These are phyloP conservation scores for Phaethornis superciliosus DNA, from an alignment of 2,113 vertebrate species.

Conservation along the genomic window DNA sequence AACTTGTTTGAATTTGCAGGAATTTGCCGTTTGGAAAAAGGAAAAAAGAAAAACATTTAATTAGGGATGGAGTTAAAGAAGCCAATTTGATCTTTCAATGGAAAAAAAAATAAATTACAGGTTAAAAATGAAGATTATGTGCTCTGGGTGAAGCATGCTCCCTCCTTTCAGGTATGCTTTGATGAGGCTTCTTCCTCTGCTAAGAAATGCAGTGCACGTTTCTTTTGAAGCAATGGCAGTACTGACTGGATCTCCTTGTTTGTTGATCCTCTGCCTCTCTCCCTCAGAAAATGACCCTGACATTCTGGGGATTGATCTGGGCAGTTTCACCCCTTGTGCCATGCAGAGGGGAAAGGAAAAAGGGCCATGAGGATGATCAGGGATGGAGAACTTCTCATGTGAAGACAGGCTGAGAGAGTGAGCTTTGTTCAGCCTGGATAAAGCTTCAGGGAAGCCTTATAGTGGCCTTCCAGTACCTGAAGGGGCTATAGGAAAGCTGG, in stretches of 20 bases:
- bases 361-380: too few species aligned
- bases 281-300: not conserved
- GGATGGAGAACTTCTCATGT: too few species aligned
- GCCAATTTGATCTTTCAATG: slow-evolving; percentile 63
- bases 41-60: slow-evolving; percentile 64
- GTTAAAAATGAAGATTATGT: slow-evolving; percentile 57
- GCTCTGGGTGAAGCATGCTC: slow-evolving; percentile 26
- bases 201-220: not conserved
- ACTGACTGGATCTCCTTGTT: not conserved
- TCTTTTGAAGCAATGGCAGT: not conserved
- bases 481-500: too few species aligned
- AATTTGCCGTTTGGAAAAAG: slow-evolving; percentile 66
- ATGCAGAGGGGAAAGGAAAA: not conserved
- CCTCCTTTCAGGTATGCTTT: slow-evolving; percentile 57
- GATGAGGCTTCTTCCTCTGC: slow-evolving; percentile 44
- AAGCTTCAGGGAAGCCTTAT: too few species aligned
- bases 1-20: slow-evolving; percentile 76
- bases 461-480: too few species aligned
- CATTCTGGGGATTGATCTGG: not conserved
- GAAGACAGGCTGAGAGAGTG: too few species aligned
- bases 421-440: too few species aligned
- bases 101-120: slow-evolving; percentile 41
- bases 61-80: slow-evolving; percentile 53
- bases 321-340: not conserved
- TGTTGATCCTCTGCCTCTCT: not conserved